Evolutionary conservation across 2,888 invertebrate species (phyloP), one percentile per base, ranked within the genome.

Genomic region (Cryptocheilus praepositus): DNA sequence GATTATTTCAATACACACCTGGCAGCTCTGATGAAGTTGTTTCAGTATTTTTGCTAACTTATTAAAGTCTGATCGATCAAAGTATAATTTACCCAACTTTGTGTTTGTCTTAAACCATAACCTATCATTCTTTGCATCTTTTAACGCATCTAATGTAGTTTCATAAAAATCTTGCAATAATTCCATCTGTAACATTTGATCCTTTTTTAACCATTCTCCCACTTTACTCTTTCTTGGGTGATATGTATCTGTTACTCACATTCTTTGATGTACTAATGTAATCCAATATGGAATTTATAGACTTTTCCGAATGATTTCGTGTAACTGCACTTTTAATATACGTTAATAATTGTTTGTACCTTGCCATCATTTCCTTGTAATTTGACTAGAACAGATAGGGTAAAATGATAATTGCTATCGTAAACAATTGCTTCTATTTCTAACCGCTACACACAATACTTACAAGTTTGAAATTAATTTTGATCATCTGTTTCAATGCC

Each of bases 31-130:
- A 89, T 99, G 98, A 71, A 99, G 90, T 89, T 99, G 98, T 89
- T 98, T 98, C 73, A 99, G 91, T 85, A 99, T 99, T 90, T 96
- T 97, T 60, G 98, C 96, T 83, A 99, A 90, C 90, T 98, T 97
- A 74, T 94, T 94, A 88, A 96, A 99, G 87, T 99, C 98, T 60
- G 94, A 95, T 67, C 98, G 92, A 90, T 99, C 99, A 85, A 98
- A 99, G 89, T 99, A 99, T 22, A 99, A 90, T 90, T 99, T 99
- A 55, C 99, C 99, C 79, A 99, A 90, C 90, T 99, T 99, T 0
- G 98, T 99, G 88, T 99, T 99, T 0, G 99, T 99, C 90, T 99
- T 99, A 89, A 99, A 99, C 99, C 99, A 99, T 63, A 99, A 90
- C 72, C 99, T 92, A 89, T 99, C 99, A 89, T 99, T 99, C 89